These are phyloP conservation scores for Drymonia ruficornis DNA, from an alignment of 2,888 invertebrate species.

Conservation along the genomic window DNA sequence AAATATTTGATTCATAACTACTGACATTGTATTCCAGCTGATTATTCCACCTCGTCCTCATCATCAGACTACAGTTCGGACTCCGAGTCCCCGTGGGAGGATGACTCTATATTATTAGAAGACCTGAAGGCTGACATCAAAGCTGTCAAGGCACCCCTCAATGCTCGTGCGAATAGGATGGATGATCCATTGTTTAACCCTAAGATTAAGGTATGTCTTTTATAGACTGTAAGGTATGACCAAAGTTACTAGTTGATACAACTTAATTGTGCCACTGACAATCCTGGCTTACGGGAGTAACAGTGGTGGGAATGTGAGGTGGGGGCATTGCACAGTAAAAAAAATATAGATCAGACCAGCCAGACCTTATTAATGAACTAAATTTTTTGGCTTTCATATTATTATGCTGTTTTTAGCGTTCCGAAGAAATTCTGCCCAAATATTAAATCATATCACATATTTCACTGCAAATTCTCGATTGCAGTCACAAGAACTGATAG, in stretches of 20 bases:
- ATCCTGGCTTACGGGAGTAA: too few species aligned
- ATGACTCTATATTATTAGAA: conserved; percentile 68
- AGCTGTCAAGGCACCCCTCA: conserved; percentile 59
- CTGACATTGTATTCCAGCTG: conserved; percentile 47
- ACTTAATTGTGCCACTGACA: too few species aligned
- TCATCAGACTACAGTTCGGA: conserved; percentile 76
- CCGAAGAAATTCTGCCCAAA: too few species aligned
- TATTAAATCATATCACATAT: not conserved
- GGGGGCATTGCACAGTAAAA: too few species aligned
- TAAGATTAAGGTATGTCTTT: conserved; percentile 58
- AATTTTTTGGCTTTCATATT: too few species aligned
- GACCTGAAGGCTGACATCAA: conserved; percentile 51
- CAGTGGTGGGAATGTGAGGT: too few species aligned
- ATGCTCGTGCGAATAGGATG: conserved; percentile 72
- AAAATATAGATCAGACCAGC: too few species aligned
- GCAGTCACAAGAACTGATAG: conserved; percentile 70
- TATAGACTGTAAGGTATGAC: too few species aligned
- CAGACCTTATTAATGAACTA: too few species aligned
- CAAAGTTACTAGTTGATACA: too few species aligned
- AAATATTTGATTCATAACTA: not conserved
- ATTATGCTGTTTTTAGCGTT: too few species aligned
- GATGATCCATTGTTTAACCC: conserved; percentile 72
- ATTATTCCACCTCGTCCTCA: conserved; percentile 73
- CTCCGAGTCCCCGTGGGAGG: conserved; percentile 73
- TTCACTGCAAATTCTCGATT: not conserved